These are phyloP conservation scores for Diloba caeruleocephala DNA, from an alignment of 2,888 invertebrate genomes.

Conservation along the genomic window DNA sequence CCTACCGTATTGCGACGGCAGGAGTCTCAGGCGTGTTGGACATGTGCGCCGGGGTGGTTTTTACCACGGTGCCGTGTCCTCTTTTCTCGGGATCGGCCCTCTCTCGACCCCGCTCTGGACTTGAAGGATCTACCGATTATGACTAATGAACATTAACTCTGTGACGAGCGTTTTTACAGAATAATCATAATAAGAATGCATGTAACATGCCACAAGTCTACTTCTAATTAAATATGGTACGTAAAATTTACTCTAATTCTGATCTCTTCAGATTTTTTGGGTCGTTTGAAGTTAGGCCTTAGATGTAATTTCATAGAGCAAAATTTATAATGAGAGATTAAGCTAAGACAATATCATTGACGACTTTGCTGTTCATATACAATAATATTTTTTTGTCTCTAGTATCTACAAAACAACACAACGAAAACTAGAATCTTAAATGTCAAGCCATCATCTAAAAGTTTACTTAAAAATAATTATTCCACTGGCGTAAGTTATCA, in stretches of 20 bases:
- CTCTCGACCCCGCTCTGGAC: too few relatives aligned
- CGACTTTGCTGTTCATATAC: neutral
- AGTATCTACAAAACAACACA: neutral
- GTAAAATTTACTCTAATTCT: conserved; percentile 54
- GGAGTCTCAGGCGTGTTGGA: too few relatives aligned
- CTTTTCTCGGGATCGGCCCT: too few relatives aligned
- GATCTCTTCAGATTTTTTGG: conserved; percentile 52
- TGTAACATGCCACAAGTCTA: conserved; percentile 32
- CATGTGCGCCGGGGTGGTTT: too few relatives aligned
- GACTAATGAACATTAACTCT: neutral
- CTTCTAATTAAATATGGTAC: conserved; percentile 39
- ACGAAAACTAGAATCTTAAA: conserved; percentile 4
- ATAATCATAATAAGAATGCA: conserved; percentile 37
- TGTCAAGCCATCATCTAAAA: neutral
- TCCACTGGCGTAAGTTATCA: neutral
- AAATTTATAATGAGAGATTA: conserved; percentile 16
- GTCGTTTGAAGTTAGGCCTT: too few relatives aligned
- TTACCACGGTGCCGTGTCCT: too few relatives aligned
- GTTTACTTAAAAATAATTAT: neutral
- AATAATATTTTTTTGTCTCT: conserved; percentile 4
- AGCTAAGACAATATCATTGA: conserved; percentile 1
- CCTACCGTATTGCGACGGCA: too few relatives aligned
- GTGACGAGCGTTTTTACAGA: conserved; percentile 27
- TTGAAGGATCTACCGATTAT: too few relatives aligned
- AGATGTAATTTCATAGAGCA: conserved; percentile 13